Percentiles rank a stretch among this genome's conserved stretches.
phyloP scores from a whole-genome alignment of 2,888 invertebrate species.

The Ariolimax columbianus region DNA sequence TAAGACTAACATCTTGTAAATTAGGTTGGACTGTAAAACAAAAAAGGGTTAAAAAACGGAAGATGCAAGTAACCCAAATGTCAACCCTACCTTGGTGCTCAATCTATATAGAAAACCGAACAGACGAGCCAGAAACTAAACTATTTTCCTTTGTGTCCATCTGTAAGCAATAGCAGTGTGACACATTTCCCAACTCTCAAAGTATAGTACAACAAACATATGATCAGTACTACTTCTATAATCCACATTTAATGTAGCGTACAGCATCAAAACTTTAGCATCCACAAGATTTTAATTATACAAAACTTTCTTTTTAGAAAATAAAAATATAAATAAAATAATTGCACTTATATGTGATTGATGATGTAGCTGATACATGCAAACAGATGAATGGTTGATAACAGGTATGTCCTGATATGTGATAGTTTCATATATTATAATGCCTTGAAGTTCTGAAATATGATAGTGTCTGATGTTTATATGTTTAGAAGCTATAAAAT shows the following conservation, averaged over 20 bases:
- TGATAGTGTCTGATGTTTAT: neutral
- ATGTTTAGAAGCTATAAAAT: neutral
- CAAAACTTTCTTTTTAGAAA: neutral
- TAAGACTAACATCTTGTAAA: too few species aligned
- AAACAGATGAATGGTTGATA: neutral
- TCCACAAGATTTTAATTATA: neutral
- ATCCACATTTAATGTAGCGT: neutral
- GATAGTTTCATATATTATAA: neutral
- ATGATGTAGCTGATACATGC: neutral
- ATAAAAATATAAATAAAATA: neutral
- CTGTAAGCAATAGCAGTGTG: neutral
- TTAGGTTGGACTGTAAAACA: too few species aligned
- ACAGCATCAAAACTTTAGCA: neutral
- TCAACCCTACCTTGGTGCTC: too few species aligned
- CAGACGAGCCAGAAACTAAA: neutral
- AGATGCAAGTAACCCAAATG: too few species aligned
- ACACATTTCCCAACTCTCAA: too few species aligned
- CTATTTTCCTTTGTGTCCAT: neutral
- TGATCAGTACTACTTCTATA: too few species aligned
- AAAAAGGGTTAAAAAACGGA: too few species aligned
- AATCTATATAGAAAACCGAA: neutral
- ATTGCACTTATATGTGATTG: neutral
- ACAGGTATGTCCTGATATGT: neutral
- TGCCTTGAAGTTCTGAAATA: neutral
- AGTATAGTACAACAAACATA: neutral